A percentile compares a stretch with the other conserved stretches of the same genome.
These are phyloP conservation scores for Drepana arcuata DNA, from an alignment of 1,140 invertebrate species.

Conservation along the genomic window DNA sequence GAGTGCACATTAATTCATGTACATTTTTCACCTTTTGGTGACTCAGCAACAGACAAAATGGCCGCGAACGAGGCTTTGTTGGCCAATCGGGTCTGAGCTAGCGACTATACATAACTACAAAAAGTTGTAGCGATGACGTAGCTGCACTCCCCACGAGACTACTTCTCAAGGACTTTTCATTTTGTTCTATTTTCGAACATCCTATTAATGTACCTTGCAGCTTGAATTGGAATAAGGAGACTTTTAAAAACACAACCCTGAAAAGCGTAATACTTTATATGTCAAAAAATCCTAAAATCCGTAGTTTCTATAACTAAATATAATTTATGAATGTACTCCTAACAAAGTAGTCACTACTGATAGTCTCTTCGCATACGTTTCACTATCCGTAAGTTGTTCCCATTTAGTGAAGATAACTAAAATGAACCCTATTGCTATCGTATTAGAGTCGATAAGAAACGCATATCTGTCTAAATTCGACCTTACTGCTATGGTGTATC, in stretches of 20 bases:
- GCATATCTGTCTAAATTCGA: constrained; percentile 20
- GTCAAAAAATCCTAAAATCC: too few species aligned
- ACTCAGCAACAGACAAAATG: constrained; percentile 72
- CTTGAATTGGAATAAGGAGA: too few species aligned
- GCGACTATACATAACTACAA: constrained; percentile 65
- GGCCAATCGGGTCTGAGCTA: constrained; percentile 56
- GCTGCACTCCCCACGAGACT: constrained; percentile 67
- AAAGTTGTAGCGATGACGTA: constrained; percentile 61
- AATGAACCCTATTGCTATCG: constrained; percentile 22
- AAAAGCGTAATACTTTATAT: too few species aligned
- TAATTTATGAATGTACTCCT: constrained; percentile 65
- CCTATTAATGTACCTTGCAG: too few species aligned
- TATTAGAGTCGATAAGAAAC: constrained; percentile 11
- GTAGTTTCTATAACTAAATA: constrained; percentile 25
- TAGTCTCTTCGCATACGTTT: constrained; percentile 45
- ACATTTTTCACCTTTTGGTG: constrained; percentile 72
- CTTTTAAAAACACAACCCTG: too few species aligned
- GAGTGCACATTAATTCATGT: constrained; percentile 64
- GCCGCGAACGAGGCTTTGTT: constrained; percentile 65
- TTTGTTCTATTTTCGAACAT: constrained; percentile 41
- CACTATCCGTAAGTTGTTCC: constrained; percentile 12
- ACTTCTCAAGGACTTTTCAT: constrained; percentile 71
- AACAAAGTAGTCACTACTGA: constrained; percentile 59
- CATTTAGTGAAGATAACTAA: constrained; percentile 15
- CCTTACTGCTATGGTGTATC: constrained; percentile 30